These are phyloP conservation scores for Enchytraeus crypticus DNA, from an alignment of 2,888 invertebrate species.

Conservation along the genomic window DNA sequence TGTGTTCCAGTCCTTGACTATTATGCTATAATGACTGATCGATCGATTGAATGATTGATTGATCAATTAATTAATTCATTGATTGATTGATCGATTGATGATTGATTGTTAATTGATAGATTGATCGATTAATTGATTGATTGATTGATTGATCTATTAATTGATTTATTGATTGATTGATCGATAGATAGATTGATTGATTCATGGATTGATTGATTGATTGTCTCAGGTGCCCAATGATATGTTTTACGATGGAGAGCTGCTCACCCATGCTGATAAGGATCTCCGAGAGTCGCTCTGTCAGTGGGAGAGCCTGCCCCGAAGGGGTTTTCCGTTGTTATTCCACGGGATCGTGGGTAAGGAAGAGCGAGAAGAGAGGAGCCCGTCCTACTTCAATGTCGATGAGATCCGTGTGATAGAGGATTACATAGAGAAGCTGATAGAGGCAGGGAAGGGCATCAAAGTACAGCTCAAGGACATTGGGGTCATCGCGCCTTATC, in stretches of 20 bases:
- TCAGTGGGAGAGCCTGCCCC: conserved; percentile 34
- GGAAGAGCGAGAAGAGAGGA: conserved; percentile 36
- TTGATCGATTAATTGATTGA: no score
- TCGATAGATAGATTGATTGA: no score
- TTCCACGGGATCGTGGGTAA: conserved; percentile 39
- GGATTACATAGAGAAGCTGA: conserved; percentile 31
- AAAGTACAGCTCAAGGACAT: conserved; percentile 32
- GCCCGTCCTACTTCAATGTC: conserved; percentile 42
- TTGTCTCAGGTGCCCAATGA: conserved; percentile 37
- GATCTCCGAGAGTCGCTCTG: conserved; percentile 27
- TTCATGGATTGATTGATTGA: no score
- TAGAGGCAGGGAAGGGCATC: conserved; percentile 13
- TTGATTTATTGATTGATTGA: no score
- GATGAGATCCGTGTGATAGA: conserved; percentile 32
- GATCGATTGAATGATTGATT: no score
- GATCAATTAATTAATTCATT: no score
- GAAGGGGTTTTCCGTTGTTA: conserved; percentile 33
- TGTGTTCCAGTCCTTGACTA: no score
- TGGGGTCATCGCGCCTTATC: conserved; percentile 41
- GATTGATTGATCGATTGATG: no score
- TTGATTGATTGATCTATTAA: no score
- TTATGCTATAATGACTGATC: no score
- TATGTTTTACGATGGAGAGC: conserved; percentile 37
- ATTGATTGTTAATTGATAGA: no score
- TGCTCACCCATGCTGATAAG: conserved; percentile 30